phyloP scores from a whole-genome alignment of 1,140 invertebrate genomes.

The Ooceraea biroi region DNA sequence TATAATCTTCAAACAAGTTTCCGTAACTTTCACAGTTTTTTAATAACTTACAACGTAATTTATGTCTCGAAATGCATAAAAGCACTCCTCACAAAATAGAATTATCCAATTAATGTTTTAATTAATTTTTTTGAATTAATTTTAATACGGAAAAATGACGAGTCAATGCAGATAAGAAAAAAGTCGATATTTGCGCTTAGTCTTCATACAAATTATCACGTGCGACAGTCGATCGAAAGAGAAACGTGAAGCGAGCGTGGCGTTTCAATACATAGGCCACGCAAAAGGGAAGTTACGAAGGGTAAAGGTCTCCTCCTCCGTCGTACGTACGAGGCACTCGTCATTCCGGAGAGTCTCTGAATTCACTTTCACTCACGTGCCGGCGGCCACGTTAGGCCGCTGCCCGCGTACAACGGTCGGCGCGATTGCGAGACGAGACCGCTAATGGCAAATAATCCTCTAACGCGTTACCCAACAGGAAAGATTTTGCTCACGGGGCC shows the following conservation, averaged over 20 bases:
- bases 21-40: too few relatives aligned
- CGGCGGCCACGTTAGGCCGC: slow-evolving; percentile 34
- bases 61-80: too few relatives aligned
- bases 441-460: slow-evolving; percentile 56
- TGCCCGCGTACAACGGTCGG: slow-evolving; percentile 14
- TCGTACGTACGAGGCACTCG: slow-evolving; percentile 7
- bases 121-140: too few relatives aligned
- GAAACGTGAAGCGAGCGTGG: slow-evolving; percentile 10
- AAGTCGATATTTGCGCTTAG: background rate
- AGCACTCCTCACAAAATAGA: too few relatives aligned
- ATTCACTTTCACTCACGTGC: slow-evolving; percentile 62
- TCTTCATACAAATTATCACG: background rate
- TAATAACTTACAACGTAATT: too few relatives aligned
- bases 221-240: background rate
- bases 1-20: too few relatives aligned
- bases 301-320: slow-evolving; percentile 36
- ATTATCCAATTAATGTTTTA: too few relatives aligned
- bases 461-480: slow-evolving; percentile 77
- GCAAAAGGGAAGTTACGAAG: slow-evolving; percentile 47
- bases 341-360: slow-evolving; percentile 53
- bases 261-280: slow-evolving; percentile 21
- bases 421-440: slow-evolving; percentile 55
- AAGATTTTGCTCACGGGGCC: slow-evolving; percentile 87
- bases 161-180: too few relatives aligned
- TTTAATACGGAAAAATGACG: too few relatives aligned